phyloP scores from a whole-genome alignment of 2,797 vertebrate genomes.

The Aldrovandia affinis region DNA sequence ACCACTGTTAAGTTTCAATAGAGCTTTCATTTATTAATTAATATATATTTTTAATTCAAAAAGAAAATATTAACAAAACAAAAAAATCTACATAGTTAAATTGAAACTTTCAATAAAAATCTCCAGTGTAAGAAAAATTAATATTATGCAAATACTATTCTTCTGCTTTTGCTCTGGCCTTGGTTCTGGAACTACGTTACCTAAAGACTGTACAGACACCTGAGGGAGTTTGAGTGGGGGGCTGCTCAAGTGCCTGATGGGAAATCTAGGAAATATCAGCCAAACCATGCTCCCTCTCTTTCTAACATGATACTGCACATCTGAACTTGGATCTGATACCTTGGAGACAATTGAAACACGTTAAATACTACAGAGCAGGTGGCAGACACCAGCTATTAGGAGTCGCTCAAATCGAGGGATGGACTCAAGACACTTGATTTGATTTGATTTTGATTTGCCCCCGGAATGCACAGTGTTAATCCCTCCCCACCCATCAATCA shows the following conservation, averaged over 20 bases:
- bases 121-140: conserved; percentile 31
- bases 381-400: background rate
- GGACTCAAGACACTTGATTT: conserved; percentile 8
- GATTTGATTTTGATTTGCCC: too few species aligned
- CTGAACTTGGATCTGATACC: background rate
- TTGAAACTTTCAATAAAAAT: conserved; percentile 31
- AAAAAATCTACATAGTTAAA: conserved; percentile 29
- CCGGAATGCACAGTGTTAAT: background rate
- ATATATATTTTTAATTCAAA: conserved; percentile 25
- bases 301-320: conserved; percentile 7
- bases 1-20: background rate
- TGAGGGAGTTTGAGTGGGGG: conserved; percentile 25
- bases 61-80: conserved; percentile 28
- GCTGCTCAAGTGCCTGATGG: conserved; percentile 3
- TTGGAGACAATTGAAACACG: background rate
- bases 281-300: background rate
- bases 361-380: background rate
- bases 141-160: background rate
- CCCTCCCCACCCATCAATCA: background rate
- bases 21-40: conserved; percentile 30
- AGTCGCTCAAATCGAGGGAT: background rate
- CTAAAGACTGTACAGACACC: conserved; percentile 29
- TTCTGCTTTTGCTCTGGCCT: conserved; percentile 17
- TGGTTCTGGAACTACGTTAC: conserved; percentile 11
- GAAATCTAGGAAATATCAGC: conserved; percentile 6